Percentiles rank a stretch among this genome's conserved stretches.
Conservation (phyloP, 1,140 invertebrate genomes). For the Phocides pigmalion region DNA sequence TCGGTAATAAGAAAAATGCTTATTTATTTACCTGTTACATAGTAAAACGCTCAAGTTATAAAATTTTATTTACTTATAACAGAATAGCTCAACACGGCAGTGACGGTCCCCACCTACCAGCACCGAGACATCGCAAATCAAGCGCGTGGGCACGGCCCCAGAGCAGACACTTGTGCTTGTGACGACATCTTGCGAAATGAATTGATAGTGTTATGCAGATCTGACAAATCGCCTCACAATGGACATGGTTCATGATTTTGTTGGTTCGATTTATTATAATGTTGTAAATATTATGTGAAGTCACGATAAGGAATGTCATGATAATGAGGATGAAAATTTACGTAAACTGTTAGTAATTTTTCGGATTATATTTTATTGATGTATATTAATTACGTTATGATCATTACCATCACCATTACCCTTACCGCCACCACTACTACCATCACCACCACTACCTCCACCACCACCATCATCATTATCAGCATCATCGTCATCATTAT, state of each 20-base stretch:
- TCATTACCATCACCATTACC: no score
- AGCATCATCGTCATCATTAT: no score
- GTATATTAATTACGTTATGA: no score
- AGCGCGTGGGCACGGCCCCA: conserved; percentile 69
- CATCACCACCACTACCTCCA: no score
- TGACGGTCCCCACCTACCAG: conserved; percentile 58
- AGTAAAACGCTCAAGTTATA: not conserved
- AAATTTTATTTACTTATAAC: not conserved
- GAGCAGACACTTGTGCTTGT: conserved; percentile 59
- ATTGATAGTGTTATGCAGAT: conserved; percentile 67
- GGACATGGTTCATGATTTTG: conserved; percentile 38
- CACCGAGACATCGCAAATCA: conserved; percentile 68
- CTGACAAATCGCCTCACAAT: conserved; percentile 58
- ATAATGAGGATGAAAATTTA: no score
- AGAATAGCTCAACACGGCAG: conserved; percentile 45
- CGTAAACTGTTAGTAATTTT: no score
- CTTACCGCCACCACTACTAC: no score
- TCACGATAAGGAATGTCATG: no score
- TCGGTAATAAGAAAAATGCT: no score
- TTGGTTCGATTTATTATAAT: not conserved
- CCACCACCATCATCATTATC: no score
- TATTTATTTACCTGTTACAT: no score
- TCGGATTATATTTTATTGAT: no score
- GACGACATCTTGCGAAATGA: conserved; percentile 64
- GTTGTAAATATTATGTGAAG: not conserved